Conservation (phyloP, 2,113 vertebrate genomes). For the Eidolon helvum region DNA sequence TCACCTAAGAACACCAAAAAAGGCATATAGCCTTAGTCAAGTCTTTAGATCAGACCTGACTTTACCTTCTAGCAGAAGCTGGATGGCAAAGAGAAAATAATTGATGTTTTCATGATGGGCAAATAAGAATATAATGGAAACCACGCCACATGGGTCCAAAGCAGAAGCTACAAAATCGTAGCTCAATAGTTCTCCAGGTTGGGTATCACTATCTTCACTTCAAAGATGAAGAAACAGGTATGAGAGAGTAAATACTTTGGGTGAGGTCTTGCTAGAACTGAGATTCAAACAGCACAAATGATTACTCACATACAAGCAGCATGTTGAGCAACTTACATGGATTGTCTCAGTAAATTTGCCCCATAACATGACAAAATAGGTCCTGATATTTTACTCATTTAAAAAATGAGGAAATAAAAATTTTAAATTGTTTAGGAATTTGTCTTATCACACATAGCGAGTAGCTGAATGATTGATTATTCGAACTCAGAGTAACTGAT, state of each 20-base stretch:
- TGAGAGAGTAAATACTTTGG: not conserved
- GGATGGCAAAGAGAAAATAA: not conserved
- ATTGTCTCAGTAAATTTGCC: not conserved
- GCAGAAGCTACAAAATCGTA: conserved; percentile 7
- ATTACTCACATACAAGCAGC: not conserved
- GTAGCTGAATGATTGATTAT: not conserved
- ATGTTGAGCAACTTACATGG: not conserved
- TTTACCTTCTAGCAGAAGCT: conserved; percentile 15
- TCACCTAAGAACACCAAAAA: not conserved
- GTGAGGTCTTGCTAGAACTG: not conserved
- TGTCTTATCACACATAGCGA: not conserved
- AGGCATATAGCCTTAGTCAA: not conserved
- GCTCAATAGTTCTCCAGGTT: not conserved
- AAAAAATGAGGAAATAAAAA: not conserved
- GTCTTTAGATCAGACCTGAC: not conserved
- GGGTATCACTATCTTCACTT: not conserved
- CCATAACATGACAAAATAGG: not conserved
- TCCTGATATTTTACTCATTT: not conserved
- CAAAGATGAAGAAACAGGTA: not conserved
- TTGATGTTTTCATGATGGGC: not conserved
- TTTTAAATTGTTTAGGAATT: not conserved
- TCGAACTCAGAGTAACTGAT: not conserved
- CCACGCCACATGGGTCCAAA: not conserved
- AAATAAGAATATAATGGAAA: not conserved
- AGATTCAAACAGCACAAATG: not conserved